Base-by-base conservation (phyloP, 1,140 invertebrate genomes). In the Eumaeus atala region DNA sequence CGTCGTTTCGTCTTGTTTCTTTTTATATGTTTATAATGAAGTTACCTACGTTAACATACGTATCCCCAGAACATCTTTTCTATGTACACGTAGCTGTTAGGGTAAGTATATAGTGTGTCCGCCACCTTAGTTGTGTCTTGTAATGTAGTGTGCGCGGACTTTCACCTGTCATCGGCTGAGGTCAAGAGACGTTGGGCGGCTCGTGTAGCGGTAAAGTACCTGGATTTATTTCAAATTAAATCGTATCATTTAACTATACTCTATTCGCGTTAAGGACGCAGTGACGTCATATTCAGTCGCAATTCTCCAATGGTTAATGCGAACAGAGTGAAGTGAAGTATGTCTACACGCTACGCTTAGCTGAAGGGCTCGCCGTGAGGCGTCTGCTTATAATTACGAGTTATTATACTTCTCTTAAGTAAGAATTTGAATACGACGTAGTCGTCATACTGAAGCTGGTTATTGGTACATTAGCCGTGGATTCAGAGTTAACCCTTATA, bases 101-200 rank as follows among this genome's bases (percentile, higher is more conserved):
- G 28, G 42, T 59, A 54, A 52, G 54, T 59, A 38, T 51, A 55
- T 54, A 56, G 21, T 2, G 21, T 56, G 56, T 58, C 52, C 48
- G 58, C 62, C 53, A 56, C 62, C 62, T 58, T 65, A 62, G 59
- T 56, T 56, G 53, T 59, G 56, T 65, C 40, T 44, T 44, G 40
- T 40, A 40, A 7, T 40, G 57, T 17, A 48, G 42, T 44, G 54
- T 55, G 56, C 18, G 51, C 52, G 54, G 47, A 34, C 40, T 52
- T 44, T 44, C 4, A 37, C 12, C 44, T 57, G 56, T 16, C 28
- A 14, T 33, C 11, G 42, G 16, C 44, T 55, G 17, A 11, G 21
- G 17, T 7, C 18, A 14, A 18, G 16, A 14, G 12, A 34, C 33
- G 12, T 44, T 11, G 34, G n/a, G 14, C 7, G 16, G 40, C 40